Conservation (phyloP, 2,797 vertebrate species). For the Lateolabrax maculatus region DNA sequence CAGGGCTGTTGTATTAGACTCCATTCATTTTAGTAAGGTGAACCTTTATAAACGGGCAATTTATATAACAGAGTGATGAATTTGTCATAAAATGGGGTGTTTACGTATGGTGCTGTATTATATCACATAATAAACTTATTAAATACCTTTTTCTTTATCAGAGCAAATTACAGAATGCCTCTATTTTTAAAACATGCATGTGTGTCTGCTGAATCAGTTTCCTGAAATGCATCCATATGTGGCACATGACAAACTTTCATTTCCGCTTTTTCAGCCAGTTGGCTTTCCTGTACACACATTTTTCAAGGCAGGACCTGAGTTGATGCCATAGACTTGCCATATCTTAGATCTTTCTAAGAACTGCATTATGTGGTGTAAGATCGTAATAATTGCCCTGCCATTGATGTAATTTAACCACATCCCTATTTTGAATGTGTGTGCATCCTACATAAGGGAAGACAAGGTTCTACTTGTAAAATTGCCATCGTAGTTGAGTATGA, state of each 20-base stretch:
- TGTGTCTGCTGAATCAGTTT: conserved; percentile 74
- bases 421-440: conserved; percentile 15
- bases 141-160: background rate
- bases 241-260: conserved; percentile 76
- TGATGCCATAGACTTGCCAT: background rate
- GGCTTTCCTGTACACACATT: conserved; percentile 17
- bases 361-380: background rate
- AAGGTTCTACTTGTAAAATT: background rate
- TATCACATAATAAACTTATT: background rate
- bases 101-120: background rate
- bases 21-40: background rate
- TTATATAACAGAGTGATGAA: background rate
- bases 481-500: background rate
- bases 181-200: conserved; percentile 25
- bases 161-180: background rate
- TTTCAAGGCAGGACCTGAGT: background rate
- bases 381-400: background rate
- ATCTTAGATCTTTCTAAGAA: conserved; percentile 46
- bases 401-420: conserved; percentile 9
- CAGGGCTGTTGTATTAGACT: no score
- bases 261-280: conserved; percentile 75
- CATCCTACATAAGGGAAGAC: no score
- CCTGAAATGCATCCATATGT: conserved; percentile 59
- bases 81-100: background rate
- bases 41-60: background rate